Conservation (phyloP, 2,113 vertebrate genomes). For the Scomber scombrus region DNA sequence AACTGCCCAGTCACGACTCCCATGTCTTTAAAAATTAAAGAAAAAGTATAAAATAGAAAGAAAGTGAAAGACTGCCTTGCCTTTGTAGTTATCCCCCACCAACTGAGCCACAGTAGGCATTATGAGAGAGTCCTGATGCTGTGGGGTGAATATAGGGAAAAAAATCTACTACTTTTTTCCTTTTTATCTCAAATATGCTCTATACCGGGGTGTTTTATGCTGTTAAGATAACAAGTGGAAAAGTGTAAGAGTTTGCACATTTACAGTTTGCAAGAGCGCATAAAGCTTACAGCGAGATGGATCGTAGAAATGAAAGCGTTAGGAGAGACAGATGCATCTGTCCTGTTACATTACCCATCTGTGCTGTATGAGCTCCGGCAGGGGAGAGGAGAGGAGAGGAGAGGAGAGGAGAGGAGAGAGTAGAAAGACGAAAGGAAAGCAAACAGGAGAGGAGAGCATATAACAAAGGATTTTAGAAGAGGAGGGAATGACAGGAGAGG, state of each 20-base stretch:
- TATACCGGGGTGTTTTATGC: background rate
- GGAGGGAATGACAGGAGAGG: too few species aligned
- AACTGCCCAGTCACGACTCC: too few species aligned
- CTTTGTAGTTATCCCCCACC: background rate
- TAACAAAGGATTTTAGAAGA: too few species aligned
- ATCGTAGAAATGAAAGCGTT: background rate
- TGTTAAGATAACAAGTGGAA: background rate
- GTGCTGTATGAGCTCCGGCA: background rate
- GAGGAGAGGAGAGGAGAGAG: too few species aligned
- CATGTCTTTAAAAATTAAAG: too few species aligned
- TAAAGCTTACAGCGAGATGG: background rate
- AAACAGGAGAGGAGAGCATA: background rate
- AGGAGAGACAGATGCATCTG: background rate
- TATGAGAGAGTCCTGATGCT: too few species aligned
- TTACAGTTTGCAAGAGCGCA: background rate
- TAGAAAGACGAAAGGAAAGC: too few species aligned
- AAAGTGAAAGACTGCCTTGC: background rate
- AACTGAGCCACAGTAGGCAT: background rate
- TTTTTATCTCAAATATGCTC: background rate
- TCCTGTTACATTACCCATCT: background rate
- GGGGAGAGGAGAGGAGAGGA: background rate
- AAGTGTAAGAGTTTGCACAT: background rate
- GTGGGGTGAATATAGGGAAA: too few species aligned
- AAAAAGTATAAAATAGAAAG: background rate
- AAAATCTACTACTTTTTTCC: too few species aligned